Percentiles rank a stretch among this genome's conserved stretches.
phyloP scores from a whole-genome alignment of 2,797 vertebrate species.

The Pseudocheirus occidentalis region DNA sequence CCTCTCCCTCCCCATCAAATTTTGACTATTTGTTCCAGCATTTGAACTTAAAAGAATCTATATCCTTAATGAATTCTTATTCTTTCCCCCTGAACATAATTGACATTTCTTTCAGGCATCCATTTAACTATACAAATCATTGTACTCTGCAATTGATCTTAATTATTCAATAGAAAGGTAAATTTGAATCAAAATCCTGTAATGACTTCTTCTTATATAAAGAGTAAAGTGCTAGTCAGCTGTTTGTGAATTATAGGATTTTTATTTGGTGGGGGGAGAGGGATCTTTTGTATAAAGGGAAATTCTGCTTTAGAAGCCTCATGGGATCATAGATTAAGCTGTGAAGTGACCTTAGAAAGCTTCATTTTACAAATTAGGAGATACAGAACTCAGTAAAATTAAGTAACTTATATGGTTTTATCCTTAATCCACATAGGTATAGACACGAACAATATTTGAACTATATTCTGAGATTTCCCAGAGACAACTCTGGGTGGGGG shows the following conservation, averaged over 20 bases:
- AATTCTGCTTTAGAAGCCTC: constrained; percentile 31
- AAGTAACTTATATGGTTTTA: not conserved
- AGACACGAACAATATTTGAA: not conserved
- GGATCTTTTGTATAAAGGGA: not conserved
- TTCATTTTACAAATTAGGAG: not conserved
- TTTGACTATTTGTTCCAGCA: constrained; percentile 41
- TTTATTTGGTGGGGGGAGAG: constrained; percentile 20
- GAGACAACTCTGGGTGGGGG: not conserved
- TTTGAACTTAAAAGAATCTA: not conserved
- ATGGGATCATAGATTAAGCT: constrained; percentile 19
- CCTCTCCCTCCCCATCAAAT: constrained; percentile 5
- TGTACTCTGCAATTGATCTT: not conserved
- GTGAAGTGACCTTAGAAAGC: not conserved
- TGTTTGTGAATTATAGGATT: constrained; percentile 15
- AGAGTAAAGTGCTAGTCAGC: constrained; percentile 8
- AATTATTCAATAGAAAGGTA: constrained; percentile 40
- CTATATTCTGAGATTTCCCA: not conserved
- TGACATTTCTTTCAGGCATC: not conserved
- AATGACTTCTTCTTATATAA: not conserved
- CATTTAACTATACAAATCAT: not conserved
- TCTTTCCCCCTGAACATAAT: not conserved
- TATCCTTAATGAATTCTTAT: constrained; percentile 14
- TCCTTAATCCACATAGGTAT: not conserved
- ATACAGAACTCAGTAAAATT: not conserved
- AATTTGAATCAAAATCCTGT: not conserved